Percentiles rank a stretch among this genome's conserved stretches.
Conservation (phyloP, 2,888 invertebrate species). For the Drosophila dives region DNA sequence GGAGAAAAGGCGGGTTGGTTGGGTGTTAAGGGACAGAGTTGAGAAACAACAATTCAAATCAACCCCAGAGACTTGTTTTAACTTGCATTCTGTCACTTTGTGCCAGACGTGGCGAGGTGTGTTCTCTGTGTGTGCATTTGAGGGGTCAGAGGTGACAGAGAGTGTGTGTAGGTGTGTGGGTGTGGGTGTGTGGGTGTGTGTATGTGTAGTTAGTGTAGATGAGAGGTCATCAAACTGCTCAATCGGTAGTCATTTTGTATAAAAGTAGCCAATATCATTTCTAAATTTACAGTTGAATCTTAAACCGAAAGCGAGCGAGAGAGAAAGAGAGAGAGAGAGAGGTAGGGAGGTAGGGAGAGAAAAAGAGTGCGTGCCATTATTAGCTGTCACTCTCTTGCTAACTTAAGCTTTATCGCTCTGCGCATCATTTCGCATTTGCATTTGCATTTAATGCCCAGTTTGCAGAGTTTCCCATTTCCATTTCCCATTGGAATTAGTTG, state of each 20-base stretch:
- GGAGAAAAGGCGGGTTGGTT: not conserved
- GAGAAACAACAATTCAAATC: constrained; percentile 40
- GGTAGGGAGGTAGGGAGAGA: not conserved
- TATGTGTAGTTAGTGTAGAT: not conserved
- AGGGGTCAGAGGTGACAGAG: constrained; percentile 1
- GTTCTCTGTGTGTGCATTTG: not conserved
- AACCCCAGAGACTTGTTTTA: constrained; percentile 48
- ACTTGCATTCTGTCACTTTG: constrained; percentile 54
- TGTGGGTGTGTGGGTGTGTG: not conserved
- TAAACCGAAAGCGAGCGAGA: no score
- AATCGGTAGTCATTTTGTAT: not conserved
- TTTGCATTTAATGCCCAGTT: not conserved
- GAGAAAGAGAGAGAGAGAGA: not conserved
- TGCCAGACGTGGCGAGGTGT: constrained; percentile 2
- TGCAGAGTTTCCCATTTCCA: constrained; percentile 6
- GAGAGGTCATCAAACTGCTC: constrained; percentile 29
- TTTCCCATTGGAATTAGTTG: not conserved
- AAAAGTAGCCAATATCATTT: not conserved
- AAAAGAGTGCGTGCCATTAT: not conserved
- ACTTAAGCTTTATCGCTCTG: not conserved
- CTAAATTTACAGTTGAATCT: not conserved
- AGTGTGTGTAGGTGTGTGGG: not conserved
- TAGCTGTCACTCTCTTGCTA: not conserved
- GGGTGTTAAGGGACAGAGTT: not conserved
- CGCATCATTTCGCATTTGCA: constrained; percentile 5